phyloP scores from a whole-genome alignment of 2,797 vertebrate species.

The Smutsia gigantea region DNA sequence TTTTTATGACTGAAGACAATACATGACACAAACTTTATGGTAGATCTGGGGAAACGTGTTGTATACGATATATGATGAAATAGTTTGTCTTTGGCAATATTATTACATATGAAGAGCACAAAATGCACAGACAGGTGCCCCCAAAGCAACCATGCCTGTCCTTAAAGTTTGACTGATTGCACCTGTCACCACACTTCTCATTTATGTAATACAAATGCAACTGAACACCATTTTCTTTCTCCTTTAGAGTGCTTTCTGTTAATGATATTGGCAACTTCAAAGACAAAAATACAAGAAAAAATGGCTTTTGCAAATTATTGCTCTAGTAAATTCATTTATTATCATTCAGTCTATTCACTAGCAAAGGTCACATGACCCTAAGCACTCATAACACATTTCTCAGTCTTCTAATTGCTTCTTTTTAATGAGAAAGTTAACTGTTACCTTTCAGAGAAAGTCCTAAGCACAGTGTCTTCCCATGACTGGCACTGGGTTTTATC shows the following conservation, averaged over 20 bases:
- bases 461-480: background rate
- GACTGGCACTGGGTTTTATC: rapidly evolving
- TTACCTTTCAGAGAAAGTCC: background rate
- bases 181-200: conserved; percentile 89
- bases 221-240: conserved; percentile 82
- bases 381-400: conserved; percentile 81
- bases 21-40: conserved; percentile 97
- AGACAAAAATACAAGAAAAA: conserved; percentile 84
- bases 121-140: conserved; percentile 88
- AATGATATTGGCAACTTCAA: conserved; percentile 84
- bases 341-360: conserved; percentile 85
- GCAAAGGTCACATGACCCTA: conserved; percentile 83
- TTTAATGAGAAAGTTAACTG: background rate
- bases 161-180: conserved; percentile 87
- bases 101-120: conserved; percentile 95
- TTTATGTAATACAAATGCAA: conserved; percentile 86
- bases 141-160: conserved; percentile 87
- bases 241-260: conserved; percentile 82
- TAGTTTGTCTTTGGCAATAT: conserved; percentile 97
- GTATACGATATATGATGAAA: conserved; percentile 95
- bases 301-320: conserved; percentile 77
- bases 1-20: conserved; percentile 98
- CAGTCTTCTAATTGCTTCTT: conserved; percentile 85
- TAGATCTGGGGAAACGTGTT: conserved; percentile 93
- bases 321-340: conserved; percentile 84